A percentile compares a stretch with the other conserved stretches of the same genome.
Evolutionary conservation across 2,888 invertebrate species (phyloP).

Genomic region (Andrena dorsata): DNA sequence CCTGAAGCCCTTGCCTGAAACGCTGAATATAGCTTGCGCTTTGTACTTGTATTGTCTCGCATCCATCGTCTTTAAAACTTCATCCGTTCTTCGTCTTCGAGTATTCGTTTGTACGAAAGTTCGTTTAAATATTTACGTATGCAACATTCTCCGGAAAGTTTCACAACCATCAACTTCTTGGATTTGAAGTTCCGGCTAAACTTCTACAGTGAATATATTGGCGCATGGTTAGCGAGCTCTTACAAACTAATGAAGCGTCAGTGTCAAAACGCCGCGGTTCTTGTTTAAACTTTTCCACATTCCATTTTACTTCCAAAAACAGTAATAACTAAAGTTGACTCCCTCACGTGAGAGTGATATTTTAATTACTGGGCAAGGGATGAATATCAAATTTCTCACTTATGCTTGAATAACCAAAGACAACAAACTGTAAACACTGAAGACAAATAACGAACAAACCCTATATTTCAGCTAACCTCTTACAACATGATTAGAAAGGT

Average conservation of each 20-base stretch:
- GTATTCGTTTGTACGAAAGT: constrained; percentile 29
- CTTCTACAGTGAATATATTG: constrained; percentile 43
- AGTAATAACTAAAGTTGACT: no score
- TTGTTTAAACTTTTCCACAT: background rate
- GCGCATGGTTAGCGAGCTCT: constrained; percentile 10
- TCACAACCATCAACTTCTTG: constrained; percentile 48
- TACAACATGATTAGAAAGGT: no score
- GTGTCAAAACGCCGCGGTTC: background rate
- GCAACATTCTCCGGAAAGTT: constrained; percentile 46
- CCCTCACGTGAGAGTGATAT: no score
- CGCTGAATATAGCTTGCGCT: background rate
- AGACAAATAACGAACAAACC: no score
- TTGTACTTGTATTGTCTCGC: background rate
- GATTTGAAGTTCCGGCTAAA: constrained; percentile 51
- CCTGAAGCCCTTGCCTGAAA: background rate
- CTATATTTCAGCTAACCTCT: no score
- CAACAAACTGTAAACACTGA: no score
- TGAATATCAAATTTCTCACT: no score
- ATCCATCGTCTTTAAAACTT: constrained; percentile 36
- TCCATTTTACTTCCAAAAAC: background rate
- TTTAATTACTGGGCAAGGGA: no score
- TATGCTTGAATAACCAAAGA: no score
- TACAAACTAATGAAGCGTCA: constrained; percentile 39
- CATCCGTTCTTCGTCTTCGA: background rate
- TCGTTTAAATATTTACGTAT: constrained; percentile 50